phyloP scores from a whole-genome alignment of 2,113 vertebrate species.

The Recurvirostra avosetta region DNA sequence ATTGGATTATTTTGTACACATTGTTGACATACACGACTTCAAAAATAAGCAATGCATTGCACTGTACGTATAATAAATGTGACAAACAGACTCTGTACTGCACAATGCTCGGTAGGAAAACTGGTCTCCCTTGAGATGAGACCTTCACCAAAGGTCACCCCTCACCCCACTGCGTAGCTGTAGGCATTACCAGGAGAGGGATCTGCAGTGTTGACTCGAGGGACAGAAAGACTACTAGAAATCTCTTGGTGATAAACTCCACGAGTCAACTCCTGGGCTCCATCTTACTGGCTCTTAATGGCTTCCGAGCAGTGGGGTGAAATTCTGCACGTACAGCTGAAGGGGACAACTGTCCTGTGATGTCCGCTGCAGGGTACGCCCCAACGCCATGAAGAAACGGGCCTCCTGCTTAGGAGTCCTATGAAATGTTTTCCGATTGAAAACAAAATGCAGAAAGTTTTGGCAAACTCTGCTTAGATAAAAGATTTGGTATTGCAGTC shows the following conservation, averaged over 20 bases:
- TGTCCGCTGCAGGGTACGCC: not conserved
- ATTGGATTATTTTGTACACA: not conserved
- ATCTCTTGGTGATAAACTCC: not conserved
- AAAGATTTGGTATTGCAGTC: not conserved
- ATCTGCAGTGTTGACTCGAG: not conserved
- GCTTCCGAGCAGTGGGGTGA: not conserved
- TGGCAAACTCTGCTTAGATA: not conserved
- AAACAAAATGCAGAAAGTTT: not conserved
- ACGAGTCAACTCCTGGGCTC: not conserved
- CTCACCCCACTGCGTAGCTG: not conserved
- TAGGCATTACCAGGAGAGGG: not conserved
- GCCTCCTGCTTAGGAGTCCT: not conserved
- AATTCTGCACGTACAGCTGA: too few species aligned
- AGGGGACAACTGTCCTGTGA: not conserved
- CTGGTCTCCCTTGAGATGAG: not conserved
- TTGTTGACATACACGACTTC: not conserved
- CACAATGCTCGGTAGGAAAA: not conserved
- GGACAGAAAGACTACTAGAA: not conserved
- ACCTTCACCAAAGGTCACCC: not conserved
- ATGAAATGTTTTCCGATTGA: not conserved
- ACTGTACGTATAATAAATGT: too few species aligned
- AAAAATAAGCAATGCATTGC: not conserved
- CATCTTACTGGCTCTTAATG: not conserved
- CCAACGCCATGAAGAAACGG: rapidly evolving
- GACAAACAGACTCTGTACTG: not conserved